Percentiles rank a stretch among this genome's conserved stretches.
phyloP scores from a whole-genome alignment of 2,113 vertebrate genomes.

The Laticauda laticaudata region DNA sequence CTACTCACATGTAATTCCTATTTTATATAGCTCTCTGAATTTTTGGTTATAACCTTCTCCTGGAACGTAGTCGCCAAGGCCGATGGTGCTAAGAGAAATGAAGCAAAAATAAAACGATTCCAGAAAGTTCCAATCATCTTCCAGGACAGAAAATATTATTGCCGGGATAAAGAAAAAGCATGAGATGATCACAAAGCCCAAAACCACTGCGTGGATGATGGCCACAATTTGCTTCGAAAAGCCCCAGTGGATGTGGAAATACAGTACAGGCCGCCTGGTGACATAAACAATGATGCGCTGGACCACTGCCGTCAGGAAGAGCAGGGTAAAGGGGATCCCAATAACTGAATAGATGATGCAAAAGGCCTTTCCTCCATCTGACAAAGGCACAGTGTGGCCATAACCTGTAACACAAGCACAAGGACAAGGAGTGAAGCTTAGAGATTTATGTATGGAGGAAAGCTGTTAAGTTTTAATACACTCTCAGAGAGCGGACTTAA shows the following conservation, averaged over 20 bases:
- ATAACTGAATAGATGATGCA: constrained; percentile 95
- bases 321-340: constrained; percentile 94
- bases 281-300: constrained; percentile 90
- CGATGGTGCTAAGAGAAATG: constrained; percentile 96
- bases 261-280: constrained; percentile 82
- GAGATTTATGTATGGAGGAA: neutral
- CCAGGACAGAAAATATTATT: constrained; percentile 86
- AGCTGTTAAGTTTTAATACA: neutral
- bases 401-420: constrained; percentile 77
- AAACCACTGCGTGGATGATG: constrained; percentile 79
- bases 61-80: constrained; percentile 93
- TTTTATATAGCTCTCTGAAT: constrained; percentile 92
- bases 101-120: constrained; percentile 98
- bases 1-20: constrained; percentile 92
- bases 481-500: neutral
- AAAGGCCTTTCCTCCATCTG: constrained; percentile 93
- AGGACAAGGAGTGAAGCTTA: neutral
- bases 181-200: constrained; percentile 78
- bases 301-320: constrained; percentile 94
- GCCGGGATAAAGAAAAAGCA: constrained; percentile 95
- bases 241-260: constrained; percentile 88
- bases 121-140: constrained; percentile 96
- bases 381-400: constrained; percentile 93
- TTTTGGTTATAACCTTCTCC: constrained; percentile 90
- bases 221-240: constrained; percentile 87